Conservation (phyloP, 2,113 vertebrate species). For the Oenanthe oenanthe region DNA sequence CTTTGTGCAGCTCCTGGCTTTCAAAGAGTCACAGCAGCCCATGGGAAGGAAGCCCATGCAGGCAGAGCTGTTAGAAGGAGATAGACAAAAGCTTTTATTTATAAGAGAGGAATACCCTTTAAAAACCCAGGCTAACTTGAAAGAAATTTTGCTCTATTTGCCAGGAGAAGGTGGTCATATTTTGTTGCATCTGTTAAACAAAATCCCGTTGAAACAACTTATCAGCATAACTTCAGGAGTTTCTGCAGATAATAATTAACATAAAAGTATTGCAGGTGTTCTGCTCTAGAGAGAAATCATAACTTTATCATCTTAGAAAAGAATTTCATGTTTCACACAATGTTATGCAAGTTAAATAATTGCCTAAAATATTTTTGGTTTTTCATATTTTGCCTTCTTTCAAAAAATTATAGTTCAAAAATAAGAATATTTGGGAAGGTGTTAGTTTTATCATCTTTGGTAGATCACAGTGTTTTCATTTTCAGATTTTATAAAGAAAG, state of each 20-base stretch:
- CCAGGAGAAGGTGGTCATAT: neutral
- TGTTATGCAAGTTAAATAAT: neutral
- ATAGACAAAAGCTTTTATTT: neutral
- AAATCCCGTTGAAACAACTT: neutral
- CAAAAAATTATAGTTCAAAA: neutral
- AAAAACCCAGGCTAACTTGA: neutral
- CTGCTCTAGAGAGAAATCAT: neutral
- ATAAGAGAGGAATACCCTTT: neutral
- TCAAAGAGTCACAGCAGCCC: neutral
- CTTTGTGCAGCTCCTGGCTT: rapidly evolving
- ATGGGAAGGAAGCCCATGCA: neutral
- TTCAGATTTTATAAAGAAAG: neutral
- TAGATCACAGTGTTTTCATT: neutral
- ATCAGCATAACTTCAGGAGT: neutral
- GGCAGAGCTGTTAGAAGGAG: neutral
- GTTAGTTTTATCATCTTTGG: neutral
- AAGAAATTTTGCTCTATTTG: neutral
- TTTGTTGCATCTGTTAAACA: neutral
- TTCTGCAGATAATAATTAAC: neutral
- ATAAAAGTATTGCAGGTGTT: neutral
- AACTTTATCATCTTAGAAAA: neutral
- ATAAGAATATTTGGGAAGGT: neutral
- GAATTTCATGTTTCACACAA: neutral
- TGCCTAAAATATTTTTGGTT: neutral
- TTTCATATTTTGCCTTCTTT: neutral